phyloP scores from a whole-genome alignment of 2,797 vertebrate genomes.

The Onychomys arenicola region DNA sequence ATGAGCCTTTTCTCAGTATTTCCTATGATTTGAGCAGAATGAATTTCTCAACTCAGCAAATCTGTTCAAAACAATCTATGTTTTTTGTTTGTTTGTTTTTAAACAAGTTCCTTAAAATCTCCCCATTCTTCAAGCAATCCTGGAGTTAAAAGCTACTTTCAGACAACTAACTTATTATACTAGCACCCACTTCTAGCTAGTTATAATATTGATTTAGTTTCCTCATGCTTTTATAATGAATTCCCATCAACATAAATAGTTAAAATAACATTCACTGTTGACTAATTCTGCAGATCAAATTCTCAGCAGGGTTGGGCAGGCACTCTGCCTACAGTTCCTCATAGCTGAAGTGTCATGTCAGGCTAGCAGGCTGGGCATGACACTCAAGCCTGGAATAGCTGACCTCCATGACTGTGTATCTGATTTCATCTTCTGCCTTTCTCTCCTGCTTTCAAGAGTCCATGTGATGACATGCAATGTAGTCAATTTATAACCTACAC shows the following conservation, averaged over 20 bases:
- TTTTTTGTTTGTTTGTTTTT: background rate
- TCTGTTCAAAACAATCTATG: background rate
- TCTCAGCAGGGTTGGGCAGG: background rate
- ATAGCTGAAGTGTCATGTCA: background rate
- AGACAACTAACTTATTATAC: background rate
- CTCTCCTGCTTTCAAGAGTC: background rate
- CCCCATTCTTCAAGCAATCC: background rate
- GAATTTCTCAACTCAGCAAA: background rate
- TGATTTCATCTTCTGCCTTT: background rate
- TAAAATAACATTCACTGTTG: background rate
- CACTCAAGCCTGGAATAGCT: background rate
- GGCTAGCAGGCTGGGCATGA: background rate
- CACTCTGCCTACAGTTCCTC: background rate
- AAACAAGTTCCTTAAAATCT: background rate
- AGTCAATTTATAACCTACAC: background rate
- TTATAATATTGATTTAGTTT: background rate
- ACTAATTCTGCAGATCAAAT: background rate
- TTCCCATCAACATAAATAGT: background rate
- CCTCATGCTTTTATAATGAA: background rate
- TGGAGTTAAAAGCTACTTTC: background rate
- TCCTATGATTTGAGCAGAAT: background rate
- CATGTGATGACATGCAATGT: background rate
- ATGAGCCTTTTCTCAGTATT: background rate
- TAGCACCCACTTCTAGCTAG: background rate
- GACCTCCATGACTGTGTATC: background rate